Conservation (phyloP, 2,113 vertebrate genomes). For the Phrynosoma blainvillii region DNA sequence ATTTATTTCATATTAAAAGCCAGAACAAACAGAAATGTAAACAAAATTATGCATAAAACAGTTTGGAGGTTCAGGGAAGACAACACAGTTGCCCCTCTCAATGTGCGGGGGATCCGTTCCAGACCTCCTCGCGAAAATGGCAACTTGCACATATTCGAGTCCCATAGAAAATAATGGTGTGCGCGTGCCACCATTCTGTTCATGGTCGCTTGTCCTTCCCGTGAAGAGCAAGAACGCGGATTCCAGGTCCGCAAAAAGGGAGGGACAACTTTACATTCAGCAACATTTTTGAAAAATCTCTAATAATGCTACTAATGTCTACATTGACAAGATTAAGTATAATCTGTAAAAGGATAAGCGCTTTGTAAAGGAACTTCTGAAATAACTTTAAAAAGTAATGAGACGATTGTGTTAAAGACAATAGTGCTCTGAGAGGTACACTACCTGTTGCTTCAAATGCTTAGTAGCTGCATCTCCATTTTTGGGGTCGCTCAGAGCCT, state of each 20-base stretch:
- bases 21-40: conserved; percentile 2
- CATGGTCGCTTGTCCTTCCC: too few relatives aligned
- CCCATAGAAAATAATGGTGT: too few relatives aligned
- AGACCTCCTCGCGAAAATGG: too few relatives aligned
- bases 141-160: too few relatives aligned
- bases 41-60: neutral
- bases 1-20: neutral
- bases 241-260: too few relatives aligned
- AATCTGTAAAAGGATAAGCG: neutral
- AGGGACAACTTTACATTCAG: neutral
- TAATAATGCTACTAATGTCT: neutral
- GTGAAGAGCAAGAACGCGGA: too few relatives aligned
- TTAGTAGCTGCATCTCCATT: conserved; percentile 92
- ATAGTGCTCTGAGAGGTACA: neutral
- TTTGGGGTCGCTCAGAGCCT: conserved; percentile 87
- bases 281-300: conserved; percentile 7
- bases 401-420: neutral
- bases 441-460: conserved; percentile 95
- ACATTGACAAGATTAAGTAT: neutral
- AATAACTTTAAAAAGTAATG: neutral
- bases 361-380: neutral
- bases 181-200: too few relatives aligned
- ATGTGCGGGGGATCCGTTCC: too few relatives aligned
- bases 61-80: neutral
- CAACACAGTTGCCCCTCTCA: neutral